phyloP scores from a whole-genome alignment of 2,888 invertebrate genomes.

The Dusona sp. region DNA sequence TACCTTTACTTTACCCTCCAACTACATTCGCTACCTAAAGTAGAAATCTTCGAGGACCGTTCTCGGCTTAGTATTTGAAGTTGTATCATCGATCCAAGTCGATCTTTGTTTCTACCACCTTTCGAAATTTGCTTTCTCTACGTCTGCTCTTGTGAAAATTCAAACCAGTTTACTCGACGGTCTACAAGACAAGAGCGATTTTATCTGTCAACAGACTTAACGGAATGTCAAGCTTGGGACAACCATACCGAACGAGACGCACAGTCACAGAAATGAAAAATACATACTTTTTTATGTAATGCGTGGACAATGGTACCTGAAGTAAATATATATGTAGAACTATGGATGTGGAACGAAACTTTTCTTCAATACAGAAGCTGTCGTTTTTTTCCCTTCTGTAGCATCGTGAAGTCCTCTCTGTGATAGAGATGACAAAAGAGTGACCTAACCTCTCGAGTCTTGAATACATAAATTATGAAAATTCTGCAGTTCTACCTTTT shows the following conservation, averaged over 20 bases:
- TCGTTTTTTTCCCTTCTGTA: conserved; percentile 7
- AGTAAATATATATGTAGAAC: conserved; percentile 33
- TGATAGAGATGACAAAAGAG: conserved; percentile 56
- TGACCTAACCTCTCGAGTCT: conserved; percentile 34
- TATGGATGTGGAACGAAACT: conserved; percentile 27
- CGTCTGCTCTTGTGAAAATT: conserved; percentile 29
- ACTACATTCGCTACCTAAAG: conserved; percentile 11
- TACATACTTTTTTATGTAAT: conserved; percentile 7
- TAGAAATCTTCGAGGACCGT: conserved; percentile 25
- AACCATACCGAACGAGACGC: conserved; percentile 41
- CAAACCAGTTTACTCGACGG: conserved; percentile 12
- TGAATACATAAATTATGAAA: conserved; percentile 57
- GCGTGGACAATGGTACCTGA: neutral
- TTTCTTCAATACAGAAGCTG: conserved; percentile 4
- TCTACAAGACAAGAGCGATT: conserved; percentile 26
- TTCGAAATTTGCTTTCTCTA: conserved; percentile 29
- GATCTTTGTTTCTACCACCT: conserved; percentile 26
- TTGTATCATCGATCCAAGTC: conserved; percentile 51
- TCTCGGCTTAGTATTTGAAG: conserved; percentile 45
- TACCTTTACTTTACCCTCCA: conserved; percentile 52
- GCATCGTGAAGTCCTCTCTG: neutral
- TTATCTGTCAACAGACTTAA: conserved; percentile 44
- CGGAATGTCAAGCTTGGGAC: conserved; percentile 51
- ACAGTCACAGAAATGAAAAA: conserved; percentile 3
- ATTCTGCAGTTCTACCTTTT: conserved; percentile 17